Base-by-base conservation (phyloP, 2,888 invertebrate genomes). In the Omphaloscelis lunosa region DNA sequence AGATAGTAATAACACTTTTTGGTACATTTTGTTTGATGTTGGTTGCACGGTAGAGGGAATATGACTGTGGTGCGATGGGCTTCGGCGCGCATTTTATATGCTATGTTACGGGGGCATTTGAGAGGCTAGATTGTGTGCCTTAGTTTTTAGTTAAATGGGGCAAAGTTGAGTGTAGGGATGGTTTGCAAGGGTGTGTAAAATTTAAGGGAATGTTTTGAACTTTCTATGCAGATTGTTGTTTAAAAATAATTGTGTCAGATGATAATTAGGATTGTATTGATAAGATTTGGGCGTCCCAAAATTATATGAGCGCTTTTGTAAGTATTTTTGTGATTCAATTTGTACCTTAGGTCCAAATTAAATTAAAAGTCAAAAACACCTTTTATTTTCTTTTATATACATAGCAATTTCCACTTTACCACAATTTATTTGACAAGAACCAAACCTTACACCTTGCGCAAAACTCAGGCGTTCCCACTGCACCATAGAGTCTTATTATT, bases 61-160 rank as follows among this genome's bases (percentile, higher is more conserved):
- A 95, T 96, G 95, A 97, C 97, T 97, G 97, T 96, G 95, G 73
- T 73, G 89, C 94, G 88, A 85, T 85, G 85, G 88, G 86, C 88
- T 89, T 90, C 86, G 88, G 84, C 84, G 90, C 89, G 85, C 86
- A 89, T 90, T 97, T 95, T 97, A 96, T 96, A 96, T 95, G 90
- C 66, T 77, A 84, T 83, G 87, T 77, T 88, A 83, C 89, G 81
- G 87, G 75, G 87, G 75, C 79, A 81, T 77, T 71, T 77, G 78
- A 75, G 83, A 78, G 83, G 82, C 59, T 76, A 48, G 66, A 73
- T 65, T 76, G 67, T 76, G 15, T 56, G n/a, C 67, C 34, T 85
- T 71, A 65, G 71, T 27, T 66, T 68, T 34, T 39, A 23, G 48
- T 59, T 73, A 48, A 67, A 61, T 75, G 67, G 71, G 85, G 51